Evolutionary conservation across 1,140 invertebrate species (phyloP).

Genomic region (Aplysia californica): DNA sequence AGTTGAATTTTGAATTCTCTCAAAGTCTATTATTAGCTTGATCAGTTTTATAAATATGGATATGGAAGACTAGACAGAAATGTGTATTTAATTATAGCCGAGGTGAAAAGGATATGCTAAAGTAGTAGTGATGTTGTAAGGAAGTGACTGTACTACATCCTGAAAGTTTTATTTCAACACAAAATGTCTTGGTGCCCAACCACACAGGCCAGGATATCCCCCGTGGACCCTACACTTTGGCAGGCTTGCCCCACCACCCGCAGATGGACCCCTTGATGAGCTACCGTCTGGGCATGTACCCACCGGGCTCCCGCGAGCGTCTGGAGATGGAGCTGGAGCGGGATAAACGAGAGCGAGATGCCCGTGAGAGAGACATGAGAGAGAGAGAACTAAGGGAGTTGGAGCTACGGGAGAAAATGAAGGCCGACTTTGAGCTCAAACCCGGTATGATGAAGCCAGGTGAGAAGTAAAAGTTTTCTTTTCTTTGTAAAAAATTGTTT

Average conservation of each 20-base stretch:
- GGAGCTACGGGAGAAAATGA: slow-evolving; percentile 75
- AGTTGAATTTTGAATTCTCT: too few relatives aligned
- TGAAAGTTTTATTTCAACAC: too few relatives aligned
- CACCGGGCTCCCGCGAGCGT: slow-evolving; percentile 75
- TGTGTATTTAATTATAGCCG: too few relatives aligned
- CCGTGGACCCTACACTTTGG: slow-evolving; percentile 35
- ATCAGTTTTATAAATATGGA: too few relatives aligned
- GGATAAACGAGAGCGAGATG: slow-evolving; percentile 86
- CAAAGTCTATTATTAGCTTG: too few relatives aligned
- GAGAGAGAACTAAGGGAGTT: slow-evolving; percentile 84
- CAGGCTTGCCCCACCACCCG: slow-evolving; percentile 43
- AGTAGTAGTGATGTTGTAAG: too few relatives aligned
- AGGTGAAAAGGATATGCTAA: too few relatives aligned
- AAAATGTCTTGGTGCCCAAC: slow-evolving; percentile 4
- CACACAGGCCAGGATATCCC: slow-evolving; percentile 50
- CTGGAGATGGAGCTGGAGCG: slow-evolving; percentile 85
- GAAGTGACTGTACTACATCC: too few relatives aligned
- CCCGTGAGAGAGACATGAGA: slow-evolving; percentile 79
- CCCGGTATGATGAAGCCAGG: slow-evolving; percentile 61
- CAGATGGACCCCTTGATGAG: slow-evolving; percentile 75
- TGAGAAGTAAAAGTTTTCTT: too few relatives aligned
- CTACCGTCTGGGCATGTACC: slow-evolving; percentile 68
- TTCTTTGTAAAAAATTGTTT: too few relatives aligned
- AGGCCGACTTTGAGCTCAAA: slow-evolving; percentile 65
- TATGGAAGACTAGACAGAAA: too few relatives aligned